Base-by-base conservation (phyloP, 2,113 vertebrate genomes). In the Caretta caretta region DNA sequence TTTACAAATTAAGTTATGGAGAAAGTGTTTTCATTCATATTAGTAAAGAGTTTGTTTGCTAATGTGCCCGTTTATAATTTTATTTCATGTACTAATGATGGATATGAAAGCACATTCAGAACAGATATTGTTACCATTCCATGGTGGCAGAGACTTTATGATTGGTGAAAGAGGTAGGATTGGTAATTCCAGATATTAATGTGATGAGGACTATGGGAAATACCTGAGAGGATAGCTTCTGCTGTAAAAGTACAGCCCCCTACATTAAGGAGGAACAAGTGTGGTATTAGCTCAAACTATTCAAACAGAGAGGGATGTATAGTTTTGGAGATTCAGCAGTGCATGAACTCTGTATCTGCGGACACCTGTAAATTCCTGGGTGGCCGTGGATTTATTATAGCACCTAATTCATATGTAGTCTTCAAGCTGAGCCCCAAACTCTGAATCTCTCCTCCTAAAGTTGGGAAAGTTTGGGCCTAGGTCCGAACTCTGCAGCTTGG, bases 61-160 rank as follows among this genome's bases (percentile, higher is more conserved):
- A 38, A 62, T 0, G 0, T 69, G 81, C 25, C 35, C 0, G 0
- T 38, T 0, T 2, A 10, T 57, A 38, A 38, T n/a, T 38, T 72
- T 46, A 22, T 65, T 62, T 46, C 56, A 24, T 48, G 42, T 65
- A 38, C 12, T 53, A 54, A 84, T 24, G 20, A 48, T 49, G 59
- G 48, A 54, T 49, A 51, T 35, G 48, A n/a, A 85, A 85, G 48
- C 48, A 85, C 31, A 29, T 78, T 48, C 20, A 78, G 25, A 48
- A 78, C 3, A 48, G 42, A 48, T 10, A 48, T 48, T 48, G 12
- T 78, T 48, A 78, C 13, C 75, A 27, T 78, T 78, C 42, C 42
- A 78, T 29, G 42, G 24, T 48, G 24, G 42, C 24, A 78, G 25
- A 46, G 42, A 27, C 42, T 78, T 72, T 72, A 38, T 22, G 65